phyloP scores from a whole-genome alignment of 2,797 vertebrate species.

The Crocodylus rhombifer region DNA sequence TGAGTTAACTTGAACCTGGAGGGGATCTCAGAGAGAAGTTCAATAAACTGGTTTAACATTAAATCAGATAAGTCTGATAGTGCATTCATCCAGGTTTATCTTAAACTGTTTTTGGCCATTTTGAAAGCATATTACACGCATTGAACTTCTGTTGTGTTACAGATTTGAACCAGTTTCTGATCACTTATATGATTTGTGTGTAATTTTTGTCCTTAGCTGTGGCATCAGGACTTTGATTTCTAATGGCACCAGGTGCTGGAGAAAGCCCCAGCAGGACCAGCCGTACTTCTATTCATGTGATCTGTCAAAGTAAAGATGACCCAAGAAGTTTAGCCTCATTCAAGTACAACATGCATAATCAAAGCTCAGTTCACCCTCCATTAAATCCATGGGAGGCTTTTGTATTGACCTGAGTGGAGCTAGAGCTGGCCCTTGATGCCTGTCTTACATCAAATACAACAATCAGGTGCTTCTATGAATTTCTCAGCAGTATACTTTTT shows the following conservation, averaged over 20 bases:
- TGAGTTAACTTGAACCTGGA: no score
- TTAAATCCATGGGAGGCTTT: background rate
- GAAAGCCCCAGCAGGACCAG: background rate
- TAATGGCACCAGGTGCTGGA: background rate
- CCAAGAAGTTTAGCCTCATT: background rate
- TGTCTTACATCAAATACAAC: background rate
- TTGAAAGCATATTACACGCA: no score
- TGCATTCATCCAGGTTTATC: no score
- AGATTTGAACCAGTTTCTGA: no score
- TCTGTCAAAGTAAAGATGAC: background rate
- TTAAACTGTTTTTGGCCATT: no score
- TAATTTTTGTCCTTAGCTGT: background rate
- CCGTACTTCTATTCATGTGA: accelerated
- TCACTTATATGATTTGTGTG: no score
- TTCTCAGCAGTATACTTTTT: background rate
- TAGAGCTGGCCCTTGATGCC: background rate
- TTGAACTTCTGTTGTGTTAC: no score
- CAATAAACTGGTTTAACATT: no score
- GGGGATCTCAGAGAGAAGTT: no score
- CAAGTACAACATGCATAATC: background rate
- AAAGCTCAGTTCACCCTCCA: background rate
- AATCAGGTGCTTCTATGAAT: background rate
- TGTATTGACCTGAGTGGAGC: accelerated
- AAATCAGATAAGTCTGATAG: no score
- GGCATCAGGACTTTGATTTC: background rate